Base-by-base conservation (phyloP, 2,113 vertebrate species). In the Scomber colias region DNA sequence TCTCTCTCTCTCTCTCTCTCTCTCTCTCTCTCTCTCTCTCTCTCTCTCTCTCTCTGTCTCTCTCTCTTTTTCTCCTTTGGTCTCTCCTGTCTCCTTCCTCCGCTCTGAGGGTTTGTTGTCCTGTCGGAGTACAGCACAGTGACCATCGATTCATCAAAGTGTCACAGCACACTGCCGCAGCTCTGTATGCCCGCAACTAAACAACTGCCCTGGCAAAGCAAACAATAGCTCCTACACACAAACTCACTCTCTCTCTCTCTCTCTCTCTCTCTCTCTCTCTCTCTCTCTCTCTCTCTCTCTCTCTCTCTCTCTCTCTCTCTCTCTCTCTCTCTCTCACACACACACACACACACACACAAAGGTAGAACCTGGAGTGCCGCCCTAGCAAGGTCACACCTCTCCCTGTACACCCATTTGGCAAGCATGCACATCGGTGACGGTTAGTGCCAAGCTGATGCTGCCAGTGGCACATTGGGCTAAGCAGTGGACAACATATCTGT, bases 101-200 rank as follows among this genome's bases (percentile, higher is more conserved):
- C 60, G 51, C 84, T 81, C 77, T 73, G 82, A 90, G 84, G 85
- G 85, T 75, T 78, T 86, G 85, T 84, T 83, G 86, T 89, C 88
- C 90, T 84, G 81, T 72, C 72, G 17, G 74, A 87, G 88, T 81
- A 79, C 53, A 71, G 83, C 74, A 67, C 46, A 57, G 82, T 45
- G 77, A 67, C 79, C 79, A 88, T 88, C 87, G 54, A 95, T 95
- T 94, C 86, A 93, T 95, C 93, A 95, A 92, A 92, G 88, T 93
- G 94, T 93, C 93, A 93, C 81, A 67, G 83, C 50, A 6, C 71
- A 27, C 84, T 59, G 44, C 87, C 44, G 74, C 56, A 45, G 86
- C 80, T 81, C 92, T 81, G 77, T 89, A 40, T 50, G 50, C 62
- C 85, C 17, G 87, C 92, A 74, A 72, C 83, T 84, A 72, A 93